These are phyloP conservation scores for Ectemnius continuus DNA, from an alignment of 2,888 invertebrate species.

Conservation along the genomic window DNA sequence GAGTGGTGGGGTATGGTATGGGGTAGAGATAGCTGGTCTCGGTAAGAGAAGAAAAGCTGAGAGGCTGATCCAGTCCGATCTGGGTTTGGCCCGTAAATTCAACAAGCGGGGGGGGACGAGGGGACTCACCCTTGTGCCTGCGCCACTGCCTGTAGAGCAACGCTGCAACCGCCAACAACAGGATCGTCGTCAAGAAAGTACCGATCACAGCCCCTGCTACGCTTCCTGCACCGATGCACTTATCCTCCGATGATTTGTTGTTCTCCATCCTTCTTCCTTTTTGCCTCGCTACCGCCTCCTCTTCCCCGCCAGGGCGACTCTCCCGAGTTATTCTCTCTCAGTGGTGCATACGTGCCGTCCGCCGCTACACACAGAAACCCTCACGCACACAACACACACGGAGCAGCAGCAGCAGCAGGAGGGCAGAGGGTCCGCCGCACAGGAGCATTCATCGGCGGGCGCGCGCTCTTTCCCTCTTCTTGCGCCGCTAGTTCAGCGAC, in stretches of 20 bases:
- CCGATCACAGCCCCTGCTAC: conserved; percentile 86
- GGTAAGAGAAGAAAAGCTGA: too few relatives aligned
- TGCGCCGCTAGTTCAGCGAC: background rate
- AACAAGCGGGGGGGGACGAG: too few relatives aligned
- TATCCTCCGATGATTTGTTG: conserved; percentile 58
- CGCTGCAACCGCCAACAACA: conserved; percentile 81
- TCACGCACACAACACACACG: too few relatives aligned
- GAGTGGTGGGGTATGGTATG: too few relatives aligned
- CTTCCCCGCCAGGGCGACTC: conserved; percentile 30
- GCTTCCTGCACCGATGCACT: conserved; percentile 84
- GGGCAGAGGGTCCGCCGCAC: background rate
- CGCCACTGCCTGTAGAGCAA: conserved; percentile 83
- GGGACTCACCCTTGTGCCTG: conserved; percentile 78
- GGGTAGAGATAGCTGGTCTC: too few relatives aligned
- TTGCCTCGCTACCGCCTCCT: conserved; percentile 43
- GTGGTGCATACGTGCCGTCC: conserved; percentile 22
- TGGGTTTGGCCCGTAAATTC: too few relatives aligned
- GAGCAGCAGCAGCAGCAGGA: too few relatives aligned
- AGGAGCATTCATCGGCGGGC: background rate
- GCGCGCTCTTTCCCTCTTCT: background rate
- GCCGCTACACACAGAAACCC: background rate
- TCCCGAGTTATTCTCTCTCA: conserved; percentile 8
- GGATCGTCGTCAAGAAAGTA: conserved; percentile 83
- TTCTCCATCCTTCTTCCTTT: conserved; percentile 56
- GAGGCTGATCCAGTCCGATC: too few relatives aligned